Evolutionary conservation across 2,888 invertebrate species (phyloP).

Genomic region (Drosophila nigricruria): DNA sequence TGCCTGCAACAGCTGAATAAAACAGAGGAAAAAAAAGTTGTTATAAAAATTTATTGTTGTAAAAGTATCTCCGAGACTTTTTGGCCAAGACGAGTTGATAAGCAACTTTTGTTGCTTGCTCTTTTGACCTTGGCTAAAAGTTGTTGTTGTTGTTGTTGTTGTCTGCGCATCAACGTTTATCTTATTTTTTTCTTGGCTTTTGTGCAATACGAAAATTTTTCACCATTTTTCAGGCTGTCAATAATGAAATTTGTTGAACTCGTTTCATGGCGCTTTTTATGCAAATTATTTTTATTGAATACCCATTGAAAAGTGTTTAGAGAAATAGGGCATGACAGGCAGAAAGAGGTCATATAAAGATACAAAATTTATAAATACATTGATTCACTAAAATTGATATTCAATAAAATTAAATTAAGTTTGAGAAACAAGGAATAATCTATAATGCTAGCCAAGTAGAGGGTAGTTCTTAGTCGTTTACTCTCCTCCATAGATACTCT

Average conservation of each 20-base stretch:
- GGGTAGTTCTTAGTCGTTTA: background rate
- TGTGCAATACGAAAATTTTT: slow-evolving; percentile 52
- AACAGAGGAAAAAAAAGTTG: slow-evolving; percentile 18
- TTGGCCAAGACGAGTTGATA: slow-evolving; percentile 59
- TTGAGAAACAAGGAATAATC: background rate
- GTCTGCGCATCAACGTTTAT: slow-evolving; percentile 18
- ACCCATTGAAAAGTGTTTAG: background rate
- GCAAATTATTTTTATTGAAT: slow-evolving; percentile 21
- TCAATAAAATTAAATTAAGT: background rate
- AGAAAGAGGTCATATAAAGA: no score
- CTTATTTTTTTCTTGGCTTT: slow-evolving; percentile 14
- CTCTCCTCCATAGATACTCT: background rate
- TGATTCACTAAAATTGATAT: no score
- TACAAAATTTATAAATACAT: no score
- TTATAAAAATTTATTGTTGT: slow-evolving; percentile 50
- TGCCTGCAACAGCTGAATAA: slow-evolving; percentile 48
- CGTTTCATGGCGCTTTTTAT: slow-evolving; percentile 34
- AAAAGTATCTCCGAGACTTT: slow-evolving; percentile 38
- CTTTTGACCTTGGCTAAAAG: slow-evolving; percentile 27
- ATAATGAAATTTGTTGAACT: slow-evolving; percentile 46
- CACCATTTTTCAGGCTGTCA: slow-evolving; percentile 61
- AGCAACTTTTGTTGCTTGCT: slow-evolving; percentile 64
- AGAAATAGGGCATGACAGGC: background rate
- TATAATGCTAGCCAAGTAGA: background rate
- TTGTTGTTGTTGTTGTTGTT: slow-evolving; percentile 12